These are phyloP conservation scores for Listrodromus nycthemerus DNA, from an alignment of 2,888 invertebrate species.

Conservation along the genomic window DNA sequence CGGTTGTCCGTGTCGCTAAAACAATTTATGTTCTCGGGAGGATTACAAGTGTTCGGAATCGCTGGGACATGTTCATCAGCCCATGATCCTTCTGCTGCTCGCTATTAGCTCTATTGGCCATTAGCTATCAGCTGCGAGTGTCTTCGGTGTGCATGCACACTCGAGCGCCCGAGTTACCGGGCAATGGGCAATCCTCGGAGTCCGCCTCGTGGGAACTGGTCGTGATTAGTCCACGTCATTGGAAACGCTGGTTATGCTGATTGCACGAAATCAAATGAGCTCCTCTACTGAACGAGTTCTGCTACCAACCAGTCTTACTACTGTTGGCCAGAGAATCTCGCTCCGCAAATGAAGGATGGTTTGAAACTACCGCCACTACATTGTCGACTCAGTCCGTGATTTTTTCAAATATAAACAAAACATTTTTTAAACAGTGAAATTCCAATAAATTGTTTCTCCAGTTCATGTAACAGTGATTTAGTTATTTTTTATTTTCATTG, in stretches of 20 bases:
- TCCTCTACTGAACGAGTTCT: constrained; percentile 9
- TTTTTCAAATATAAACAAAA: background rate
- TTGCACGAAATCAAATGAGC: constrained; percentile 80
- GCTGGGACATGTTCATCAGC: constrained; percentile 52
- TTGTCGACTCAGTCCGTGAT: background rate
- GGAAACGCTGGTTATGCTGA: constrained; percentile 81
- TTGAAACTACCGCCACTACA: background rate
- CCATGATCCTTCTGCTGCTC: constrained; percentile 49
- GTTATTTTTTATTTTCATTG: no score
- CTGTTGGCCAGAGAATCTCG: background rate
- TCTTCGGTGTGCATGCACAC: constrained; percentile 56
- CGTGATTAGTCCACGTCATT: constrained; percentile 82
- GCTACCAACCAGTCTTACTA: background rate
- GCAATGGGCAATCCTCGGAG: constrained; percentile 10
- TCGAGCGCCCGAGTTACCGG: constrained; percentile 27
- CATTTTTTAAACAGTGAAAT: background rate
- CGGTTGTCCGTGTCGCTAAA: background rate
- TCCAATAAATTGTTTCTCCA: background rate
- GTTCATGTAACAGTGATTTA: no score
- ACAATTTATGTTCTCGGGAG: background rate
- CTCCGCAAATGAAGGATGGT: background rate
- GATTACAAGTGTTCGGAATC: background rate
- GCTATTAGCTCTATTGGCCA: constrained; percentile 71
- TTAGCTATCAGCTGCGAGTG: constrained; percentile 64
- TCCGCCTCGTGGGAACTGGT: constrained; percentile 80